Evolutionary conservation across 2,888 invertebrate genomes (phyloP).

Genomic region (Cheilosia scutellata): DNA sequence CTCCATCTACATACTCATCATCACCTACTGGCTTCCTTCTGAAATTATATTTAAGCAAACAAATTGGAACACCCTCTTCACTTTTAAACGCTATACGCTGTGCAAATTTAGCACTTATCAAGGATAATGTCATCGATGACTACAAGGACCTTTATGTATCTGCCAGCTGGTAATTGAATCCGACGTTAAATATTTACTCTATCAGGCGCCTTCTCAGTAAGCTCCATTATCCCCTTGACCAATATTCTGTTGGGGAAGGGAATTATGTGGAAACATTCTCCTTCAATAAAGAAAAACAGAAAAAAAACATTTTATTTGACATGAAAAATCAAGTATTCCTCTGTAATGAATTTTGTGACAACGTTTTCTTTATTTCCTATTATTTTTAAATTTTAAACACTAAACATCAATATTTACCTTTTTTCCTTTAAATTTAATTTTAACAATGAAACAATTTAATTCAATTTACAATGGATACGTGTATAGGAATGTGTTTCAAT

Average conservation of each 20-base stretch:
- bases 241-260: slow-evolving; percentile 14
- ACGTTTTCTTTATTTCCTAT: neutral
- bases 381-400: neutral
- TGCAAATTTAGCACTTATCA: slow-evolving; percentile 34
- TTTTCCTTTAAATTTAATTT: neutral
- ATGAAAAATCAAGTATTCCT: no score
- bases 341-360: no score
- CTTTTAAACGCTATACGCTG: slow-evolving; percentile 27
- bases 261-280: neutral
- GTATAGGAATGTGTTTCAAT: no score
- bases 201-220: slow-evolving; percentile 10
- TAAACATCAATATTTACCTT: neutral
- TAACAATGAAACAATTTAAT: neutral
- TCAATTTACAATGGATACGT: neutral
- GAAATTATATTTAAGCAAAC: neutral
- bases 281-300: slow-evolving; percentile 1
- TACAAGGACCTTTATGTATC: slow-evolving; percentile 24
- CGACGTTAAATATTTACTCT: slow-evolving; percentile 53
- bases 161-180: slow-evolving; percentile 55
- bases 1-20: neutral
- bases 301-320: neutral
- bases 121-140: slow-evolving; percentile 25
- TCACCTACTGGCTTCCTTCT: neutral
- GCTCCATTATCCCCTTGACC: slow-evolving; percentile 10
- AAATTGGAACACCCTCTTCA: neutral